A percentile compares a stretch with the other conserved stretches of the same genome.
Conservation (phyloP, 1,140 invertebrate genomes). For the Drosophila serrata region DNA sequence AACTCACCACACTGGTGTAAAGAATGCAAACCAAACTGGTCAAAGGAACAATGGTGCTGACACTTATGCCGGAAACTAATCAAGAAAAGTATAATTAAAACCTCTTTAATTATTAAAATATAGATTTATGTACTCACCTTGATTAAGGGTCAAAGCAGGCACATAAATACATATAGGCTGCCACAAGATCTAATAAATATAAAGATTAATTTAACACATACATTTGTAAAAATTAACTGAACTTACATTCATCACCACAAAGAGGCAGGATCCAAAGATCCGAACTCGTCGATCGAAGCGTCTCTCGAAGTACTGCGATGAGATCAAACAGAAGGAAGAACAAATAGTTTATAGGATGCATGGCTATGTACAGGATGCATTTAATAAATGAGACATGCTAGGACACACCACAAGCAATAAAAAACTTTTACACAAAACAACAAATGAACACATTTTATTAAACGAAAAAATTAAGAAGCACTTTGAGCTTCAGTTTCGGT, state of each 20-base stretch:
- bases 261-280: conserved; percentile 90
- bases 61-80: conserved; percentile 90
- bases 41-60: conserved; percentile 89
- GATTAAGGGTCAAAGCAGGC: conserved; percentile 92
- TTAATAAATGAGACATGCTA: background rate
- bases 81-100: conserved; percentile 25
- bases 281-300: conserved; percentile 91
- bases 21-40: conserved; percentile 92
- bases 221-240: too few species aligned
- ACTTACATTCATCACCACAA: conserved; percentile 90
- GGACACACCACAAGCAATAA: conserved; percentile 30
- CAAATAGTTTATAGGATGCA: conserved; percentile 13
- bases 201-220: too few species aligned
- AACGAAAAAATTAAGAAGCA: conserved; percentile 6
- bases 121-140: conserved; percentile 85
- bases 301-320: conserved; percentile 90
- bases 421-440: conserved; percentile 5
- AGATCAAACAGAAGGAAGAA: conserved; percentile 26
- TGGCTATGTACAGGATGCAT: conserved; percentile 39
- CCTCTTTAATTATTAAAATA: background rate
- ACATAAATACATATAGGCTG: conserved; percentile 93
- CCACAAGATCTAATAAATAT: conserved; percentile 86
- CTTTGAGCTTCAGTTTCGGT: background rate
- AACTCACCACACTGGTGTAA: conserved; percentile 91
- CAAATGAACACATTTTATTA: conserved; percentile 12